phyloP scores from a whole-genome alignment of 2,888 invertebrate genomes.

The Anorthoa munda region DNA sequence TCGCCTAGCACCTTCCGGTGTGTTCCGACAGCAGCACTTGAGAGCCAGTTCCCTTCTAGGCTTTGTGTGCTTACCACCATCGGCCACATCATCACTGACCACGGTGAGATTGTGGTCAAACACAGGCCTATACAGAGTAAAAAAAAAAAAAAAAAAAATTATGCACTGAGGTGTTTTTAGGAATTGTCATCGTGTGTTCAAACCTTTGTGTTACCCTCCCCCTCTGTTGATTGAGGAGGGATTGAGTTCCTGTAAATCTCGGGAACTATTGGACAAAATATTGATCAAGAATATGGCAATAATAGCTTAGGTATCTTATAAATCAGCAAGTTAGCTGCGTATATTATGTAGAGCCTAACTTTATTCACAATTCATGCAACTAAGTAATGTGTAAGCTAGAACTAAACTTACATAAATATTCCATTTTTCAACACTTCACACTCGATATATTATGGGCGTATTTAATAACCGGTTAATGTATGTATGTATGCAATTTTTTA shows the following conservation, averaged over 20 bases:
- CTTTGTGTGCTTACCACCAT: too few species aligned
- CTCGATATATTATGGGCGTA: conserved; percentile 56
- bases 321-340: conserved; percentile 16
- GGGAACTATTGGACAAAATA: neutral
- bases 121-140: too few species aligned
- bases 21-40: too few species aligned
- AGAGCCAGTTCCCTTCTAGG: too few species aligned
- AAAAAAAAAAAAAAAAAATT: too few species aligned
- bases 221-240: neutral
- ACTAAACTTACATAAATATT: conserved; percentile 61
- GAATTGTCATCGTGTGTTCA: neutral
- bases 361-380: conserved; percentile 47
- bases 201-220: neutral
- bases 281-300: neutral
- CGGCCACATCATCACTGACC: too few species aligned
- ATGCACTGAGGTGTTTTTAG: neutral
- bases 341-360: conserved; percentile 19
- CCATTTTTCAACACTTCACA: conserved; percentile 64
- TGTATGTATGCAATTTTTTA: conserved; percentile 75
- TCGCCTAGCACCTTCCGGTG: too few species aligned
- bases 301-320: neutral
- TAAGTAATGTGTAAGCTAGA: conserved; percentile 43
- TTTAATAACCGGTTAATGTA: conserved; percentile 74
- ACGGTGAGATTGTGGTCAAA: too few species aligned
- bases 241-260: neutral